phyloP scores from a whole-genome alignment of 2,797 vertebrate species.

The Phalloptychus januarius region DNA sequence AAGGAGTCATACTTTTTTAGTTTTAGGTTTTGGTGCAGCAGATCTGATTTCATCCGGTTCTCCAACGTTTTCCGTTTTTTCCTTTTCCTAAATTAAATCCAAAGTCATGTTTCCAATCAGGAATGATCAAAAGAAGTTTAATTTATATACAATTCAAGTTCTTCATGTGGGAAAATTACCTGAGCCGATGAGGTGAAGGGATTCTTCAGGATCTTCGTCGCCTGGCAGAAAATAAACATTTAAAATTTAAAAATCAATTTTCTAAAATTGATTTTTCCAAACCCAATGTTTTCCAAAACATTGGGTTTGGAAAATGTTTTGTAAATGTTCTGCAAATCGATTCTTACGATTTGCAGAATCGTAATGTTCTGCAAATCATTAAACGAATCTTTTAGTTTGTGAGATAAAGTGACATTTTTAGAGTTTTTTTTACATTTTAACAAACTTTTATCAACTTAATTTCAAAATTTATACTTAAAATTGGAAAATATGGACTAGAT shows the following conservation, averaged over 20 bases:
- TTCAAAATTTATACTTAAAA: neutral
- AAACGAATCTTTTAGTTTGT: neutral
- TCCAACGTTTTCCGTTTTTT: conserved; percentile 39
- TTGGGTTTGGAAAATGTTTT: too few species aligned
- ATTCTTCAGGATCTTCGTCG: conserved; percentile 55
- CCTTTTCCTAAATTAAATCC: conserved; percentile 49
- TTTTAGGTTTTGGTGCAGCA: conserved; percentile 53
- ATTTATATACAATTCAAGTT: neutral
- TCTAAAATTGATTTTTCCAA: too few species aligned
- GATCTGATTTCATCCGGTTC: conserved; percentile 30
- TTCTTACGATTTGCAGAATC: too few species aligned
- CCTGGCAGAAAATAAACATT: conserved; percentile 45
- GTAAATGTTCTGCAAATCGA: too few species aligned
- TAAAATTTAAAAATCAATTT: too few species aligned
- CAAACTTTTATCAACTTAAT: neutral
- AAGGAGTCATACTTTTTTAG: conserved; percentile 55
- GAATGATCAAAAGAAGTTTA: neutral
- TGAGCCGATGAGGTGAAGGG: conserved; percentile 55
- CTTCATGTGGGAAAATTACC: conserved; percentile 19
- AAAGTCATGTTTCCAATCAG: neutral
- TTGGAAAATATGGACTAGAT: neutral
- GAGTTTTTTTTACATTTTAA: neutral
- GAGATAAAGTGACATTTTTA: neutral
- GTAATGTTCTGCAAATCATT: too few species aligned
- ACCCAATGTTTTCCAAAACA: too few species aligned